Evolutionary conservation across 2,888 invertebrate genomes (phyloP).

Genomic region (Campopleginae sp.): DNA sequence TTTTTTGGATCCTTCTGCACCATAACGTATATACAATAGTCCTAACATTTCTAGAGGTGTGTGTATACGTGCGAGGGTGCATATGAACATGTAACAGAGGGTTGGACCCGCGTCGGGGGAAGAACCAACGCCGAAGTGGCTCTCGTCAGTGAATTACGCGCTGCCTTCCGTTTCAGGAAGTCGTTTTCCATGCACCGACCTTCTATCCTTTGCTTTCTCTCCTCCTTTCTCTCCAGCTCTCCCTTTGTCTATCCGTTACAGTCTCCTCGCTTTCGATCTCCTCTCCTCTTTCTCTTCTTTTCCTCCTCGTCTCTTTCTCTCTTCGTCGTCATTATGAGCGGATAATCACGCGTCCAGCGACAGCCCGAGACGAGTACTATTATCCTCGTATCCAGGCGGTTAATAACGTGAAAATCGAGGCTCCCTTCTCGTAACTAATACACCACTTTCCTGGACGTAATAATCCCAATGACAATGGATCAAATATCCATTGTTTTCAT

Average conservation of each 20-base stretch:
- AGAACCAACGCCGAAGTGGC: slow-evolving; percentile 71
- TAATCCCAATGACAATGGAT: slow-evolving; percentile 45
- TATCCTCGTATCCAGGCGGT: slow-evolving; percentile 52
- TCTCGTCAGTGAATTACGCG: slow-evolving; percentile 76
- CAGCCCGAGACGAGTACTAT: slow-evolving; percentile 51
- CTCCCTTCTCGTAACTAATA: slow-evolving; percentile 2
- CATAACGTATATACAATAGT: slow-evolving; percentile 19
- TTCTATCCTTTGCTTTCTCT: slow-evolving; percentile 35
- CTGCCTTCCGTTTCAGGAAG: slow-evolving; percentile 73
- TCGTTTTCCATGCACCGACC: slow-evolving; percentile 64
- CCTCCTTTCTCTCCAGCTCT: slow-evolving; percentile 9
- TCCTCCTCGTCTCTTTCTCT: slow-evolving; percentile 25
- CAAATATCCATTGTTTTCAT: slow-evolving; percentile 21
- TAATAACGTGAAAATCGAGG: slow-evolving; percentile 50
- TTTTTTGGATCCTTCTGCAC: slow-evolving; percentile 32
- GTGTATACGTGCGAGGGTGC: background rate
- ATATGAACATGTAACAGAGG: slow-evolving; percentile 2
- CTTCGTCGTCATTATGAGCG: slow-evolving; percentile 39
- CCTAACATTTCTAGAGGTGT: background rate
- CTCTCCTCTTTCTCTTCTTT: slow-evolving; percentile 30
- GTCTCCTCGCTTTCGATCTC: slow-evolving; percentile 1
- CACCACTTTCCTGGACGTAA: slow-evolving; percentile 26
- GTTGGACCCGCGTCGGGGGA: slow-evolving; percentile 26
- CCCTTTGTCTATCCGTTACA: slow-evolving; percentile 13
- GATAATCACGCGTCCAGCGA: slow-evolving; percentile 52